Evolutionary conservation across 2,113 vertebrate species (phyloP).

Genomic region (Sclerurus mexicanus): DNA sequence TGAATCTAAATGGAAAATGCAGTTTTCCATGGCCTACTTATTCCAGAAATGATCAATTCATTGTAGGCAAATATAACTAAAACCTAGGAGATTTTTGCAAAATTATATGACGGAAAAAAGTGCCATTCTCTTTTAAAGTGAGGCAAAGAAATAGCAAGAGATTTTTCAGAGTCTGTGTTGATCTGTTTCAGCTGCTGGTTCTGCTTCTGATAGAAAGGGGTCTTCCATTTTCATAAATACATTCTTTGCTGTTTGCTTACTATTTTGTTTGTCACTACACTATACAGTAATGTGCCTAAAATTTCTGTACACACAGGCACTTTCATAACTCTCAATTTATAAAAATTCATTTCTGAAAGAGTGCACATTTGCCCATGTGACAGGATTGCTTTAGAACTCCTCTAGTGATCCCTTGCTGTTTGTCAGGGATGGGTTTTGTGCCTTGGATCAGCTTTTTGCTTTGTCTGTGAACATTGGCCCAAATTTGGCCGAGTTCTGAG

Average conservation of each 20-base stretch:
- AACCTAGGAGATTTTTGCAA: not conserved
- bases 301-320: not conserved
- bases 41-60: not conserved
- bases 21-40: not conserved
- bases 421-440: not conserved
- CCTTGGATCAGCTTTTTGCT: not conserved
- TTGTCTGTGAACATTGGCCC: not conserved
- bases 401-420: not conserved
- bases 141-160: not conserved
- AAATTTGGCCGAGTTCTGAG: not conserved
- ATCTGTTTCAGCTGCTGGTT: not conserved
- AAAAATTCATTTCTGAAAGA: not conserved
- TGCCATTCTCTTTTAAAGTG: not conserved
- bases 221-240: not conserved
- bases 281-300: not conserved
- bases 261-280: not conserved
- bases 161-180: not conserved
- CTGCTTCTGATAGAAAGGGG: not conserved
- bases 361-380: not conserved
- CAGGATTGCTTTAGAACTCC: not conserved
- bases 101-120: not conserved
- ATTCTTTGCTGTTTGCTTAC: not conserved
- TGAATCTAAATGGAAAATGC: not conserved
- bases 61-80: not conserved
- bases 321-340: not conserved